Evolutionary conservation across 2,113 vertebrate species (phyloP), one percentile per base, ranked within the genome.

Genomic region (Ondatra zibethicus): DNA sequence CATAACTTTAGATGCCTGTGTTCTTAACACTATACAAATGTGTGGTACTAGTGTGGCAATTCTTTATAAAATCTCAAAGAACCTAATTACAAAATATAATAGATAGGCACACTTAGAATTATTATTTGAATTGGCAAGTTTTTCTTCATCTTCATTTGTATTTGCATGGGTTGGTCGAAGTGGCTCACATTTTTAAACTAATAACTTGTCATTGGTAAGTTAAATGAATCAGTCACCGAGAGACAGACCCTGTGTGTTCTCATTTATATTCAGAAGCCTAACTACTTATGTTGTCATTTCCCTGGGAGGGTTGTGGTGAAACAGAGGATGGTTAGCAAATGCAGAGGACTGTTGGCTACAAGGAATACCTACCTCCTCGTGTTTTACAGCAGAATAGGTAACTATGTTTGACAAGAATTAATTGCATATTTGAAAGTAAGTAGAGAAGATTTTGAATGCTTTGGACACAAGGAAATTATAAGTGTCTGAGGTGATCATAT

Each of bases 51-150:
- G 68, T 58, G 36, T 95, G 36, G n/a, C 36, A n/a, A 52, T 65
- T 87, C 45, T 42, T 3, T 78, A 9, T 91, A 52, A 92, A 91
- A 85, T n/a, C 55, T 70, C n/a, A 17, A 36, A 89, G 61, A 23
- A 16, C 21, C 66, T 82, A 61, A 80, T 93, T 70, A 58, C 36
- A 89, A 85, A 73, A 29, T 92, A 50, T 63, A 81, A 63, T 52
- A 72, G 55, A 31, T 75, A 31, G 63, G 68, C 45, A 86, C 84
- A 66, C 76, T 94, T 85, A 88, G 36, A 89, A 96, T 82, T 97
- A 36, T 92, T 39, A 77, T 92, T 96, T 95, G 11, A 91, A 86
- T 90, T 55, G 29, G 19, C 86, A 68, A 58, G 16, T 63, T 9
- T 86, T 93, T 89, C 5, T 87, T 95, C 75, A 65, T 77, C 87